These are phyloP conservation scores for Pyrgilauda ruficollis DNA, from an alignment of 2,113 vertebrate species.

Conservation along the genomic window DNA sequence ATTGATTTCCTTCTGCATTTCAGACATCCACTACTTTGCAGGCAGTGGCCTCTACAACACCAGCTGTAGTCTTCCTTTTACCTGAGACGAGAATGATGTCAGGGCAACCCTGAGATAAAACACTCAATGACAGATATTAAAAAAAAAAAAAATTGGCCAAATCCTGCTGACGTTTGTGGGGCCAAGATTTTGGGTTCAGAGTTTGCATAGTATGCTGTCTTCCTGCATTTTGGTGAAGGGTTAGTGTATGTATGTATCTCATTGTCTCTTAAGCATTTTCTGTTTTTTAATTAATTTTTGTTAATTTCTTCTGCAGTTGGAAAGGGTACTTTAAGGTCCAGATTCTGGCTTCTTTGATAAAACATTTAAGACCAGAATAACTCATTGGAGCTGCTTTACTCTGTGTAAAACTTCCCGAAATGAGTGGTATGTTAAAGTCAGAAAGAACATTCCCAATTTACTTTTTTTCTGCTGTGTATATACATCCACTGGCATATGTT, in stretches of 20 bases:
- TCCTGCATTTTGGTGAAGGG: not conserved
- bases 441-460: not conserved
- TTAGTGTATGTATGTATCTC: not conserved
- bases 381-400: not conserved
- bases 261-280: not conserved
- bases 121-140: not conserved
- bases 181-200: not conserved
- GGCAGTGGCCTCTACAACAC: not conserved
- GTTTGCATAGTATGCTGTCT: accelerated
- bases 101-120: not conserved
- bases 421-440: not conserved
- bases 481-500: not conserved
- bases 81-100: not conserved
- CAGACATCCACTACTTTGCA: not conserved
- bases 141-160: not conserved
- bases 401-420: not conserved
- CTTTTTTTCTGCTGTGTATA: not conserved
- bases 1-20: not conserved
- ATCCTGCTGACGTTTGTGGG: not conserved
- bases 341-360: not conserved
- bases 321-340: not conserved
- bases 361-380: not conserved
- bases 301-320: not conserved
- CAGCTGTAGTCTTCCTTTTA: not conserved
- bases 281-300: not conserved